phyloP scores from a whole-genome alignment of 2,888 invertebrate species.

The Apocheima hispidaria region DNA sequence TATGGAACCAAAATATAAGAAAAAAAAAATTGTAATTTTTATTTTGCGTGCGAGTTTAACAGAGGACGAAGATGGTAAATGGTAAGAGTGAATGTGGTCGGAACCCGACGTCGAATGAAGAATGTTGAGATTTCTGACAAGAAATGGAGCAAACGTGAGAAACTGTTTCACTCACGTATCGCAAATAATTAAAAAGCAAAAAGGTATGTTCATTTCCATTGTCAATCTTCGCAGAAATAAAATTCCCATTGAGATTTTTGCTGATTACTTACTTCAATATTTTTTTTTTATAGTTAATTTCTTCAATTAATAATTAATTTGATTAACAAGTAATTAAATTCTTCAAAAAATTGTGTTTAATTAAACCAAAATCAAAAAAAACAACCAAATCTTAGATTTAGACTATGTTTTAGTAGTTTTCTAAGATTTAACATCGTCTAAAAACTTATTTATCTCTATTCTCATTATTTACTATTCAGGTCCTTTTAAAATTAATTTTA shows the following conservation, averaged over 20 bases:
- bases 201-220: background rate
- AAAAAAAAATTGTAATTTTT: background rate
- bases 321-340: too few species aligned
- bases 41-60: conserved; percentile 9
- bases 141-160: conserved; percentile 7
- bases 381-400: too few species aligned
- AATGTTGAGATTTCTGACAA: conserved; percentile 5
- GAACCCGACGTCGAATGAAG: background rate
- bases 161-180: background rate
- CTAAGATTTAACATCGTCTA: too few species aligned
- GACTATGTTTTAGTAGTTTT: too few species aligned
- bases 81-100: conserved; percentile 17
- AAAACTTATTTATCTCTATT: too few species aligned
- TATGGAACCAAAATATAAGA: too few species aligned
- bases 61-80: conserved; percentile 30
- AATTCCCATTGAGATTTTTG: background rate
- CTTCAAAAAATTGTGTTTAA: too few species aligned
- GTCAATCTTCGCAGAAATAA: background rate
- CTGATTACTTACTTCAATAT: too few species aligned
- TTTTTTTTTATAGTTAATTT: too few species aligned
- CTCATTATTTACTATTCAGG: too few species aligned
- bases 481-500: too few species aligned
- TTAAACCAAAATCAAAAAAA: background rate
- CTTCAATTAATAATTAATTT: too few species aligned
- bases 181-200: background rate